A percentile compares a stretch with the other conserved stretches of the same genome.
phyloP scores from a whole-genome alignment of 2,113 vertebrate genomes.

The Bambusicola thoracicus region DNA sequence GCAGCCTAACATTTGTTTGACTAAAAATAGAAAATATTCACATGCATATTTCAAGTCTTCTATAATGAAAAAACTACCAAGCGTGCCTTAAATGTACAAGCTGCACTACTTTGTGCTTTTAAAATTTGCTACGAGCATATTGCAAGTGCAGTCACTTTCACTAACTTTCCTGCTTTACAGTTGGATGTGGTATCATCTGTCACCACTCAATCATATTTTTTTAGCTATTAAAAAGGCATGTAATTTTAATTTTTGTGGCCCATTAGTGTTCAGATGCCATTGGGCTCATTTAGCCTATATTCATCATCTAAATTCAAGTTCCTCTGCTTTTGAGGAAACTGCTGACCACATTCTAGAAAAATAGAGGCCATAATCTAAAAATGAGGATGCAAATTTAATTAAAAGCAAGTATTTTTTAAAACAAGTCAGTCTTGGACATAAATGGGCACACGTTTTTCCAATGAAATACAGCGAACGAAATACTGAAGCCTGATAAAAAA shows the following conservation, averaged over 20 bases:
- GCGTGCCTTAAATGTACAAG: not conserved
- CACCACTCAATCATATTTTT: not conserved
- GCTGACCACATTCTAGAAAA: not conserved
- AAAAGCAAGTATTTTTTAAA: not conserved
- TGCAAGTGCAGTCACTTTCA: not conserved
- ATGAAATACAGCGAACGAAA: not conserved
- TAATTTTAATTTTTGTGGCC: slow-evolving; percentile 64
- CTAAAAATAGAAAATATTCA: not conserved
- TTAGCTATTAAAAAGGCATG: slow-evolving; percentile 48
- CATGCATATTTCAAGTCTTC: not conserved
- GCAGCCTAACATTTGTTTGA: not conserved
- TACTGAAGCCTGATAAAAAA: not conserved
- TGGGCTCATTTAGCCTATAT: not conserved
- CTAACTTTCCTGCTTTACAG: not conserved
- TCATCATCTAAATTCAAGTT: not conserved
- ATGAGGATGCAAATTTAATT: not conserved
- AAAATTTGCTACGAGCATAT: not conserved
- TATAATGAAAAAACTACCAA: not conserved
- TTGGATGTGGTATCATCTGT: slow-evolving; percentile 21
- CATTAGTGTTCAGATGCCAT: slow-evolving; percentile 23
- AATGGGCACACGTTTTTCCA: not conserved
- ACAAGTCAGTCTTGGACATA: not conserved
- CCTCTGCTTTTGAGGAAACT: not conserved
- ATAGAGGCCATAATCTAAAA: not conserved
- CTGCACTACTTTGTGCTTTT: not conserved